A percentile compares a stretch with the other conserved stretches of the same genome.
phyloP scores from a whole-genome alignment of 1,140 invertebrate genomes.

The Aricia agestis region DNA sequence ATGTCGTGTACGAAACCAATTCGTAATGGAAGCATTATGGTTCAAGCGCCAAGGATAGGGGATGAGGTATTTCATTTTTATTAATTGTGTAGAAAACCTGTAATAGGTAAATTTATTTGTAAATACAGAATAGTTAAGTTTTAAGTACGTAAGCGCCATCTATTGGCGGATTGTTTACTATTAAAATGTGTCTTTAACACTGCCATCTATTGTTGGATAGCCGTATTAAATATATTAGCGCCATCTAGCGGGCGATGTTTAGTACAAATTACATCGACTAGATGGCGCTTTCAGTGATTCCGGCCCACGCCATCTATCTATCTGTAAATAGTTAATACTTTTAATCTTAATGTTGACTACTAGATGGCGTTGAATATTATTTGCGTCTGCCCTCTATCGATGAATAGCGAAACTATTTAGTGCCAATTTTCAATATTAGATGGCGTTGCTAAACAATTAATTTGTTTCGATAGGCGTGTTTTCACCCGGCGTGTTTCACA shows the following conservation, averaged over 20 bases:
- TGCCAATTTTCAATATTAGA: constrained; percentile 17
- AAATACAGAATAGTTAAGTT: too few species aligned
- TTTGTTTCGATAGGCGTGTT: constrained; percentile 74
- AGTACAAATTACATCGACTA: not conserved
- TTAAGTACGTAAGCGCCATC: too few species aligned
- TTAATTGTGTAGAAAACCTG: too few species aligned
- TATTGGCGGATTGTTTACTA: constrained; percentile 2
- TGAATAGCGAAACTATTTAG: not conserved
- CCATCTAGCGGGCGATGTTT: not conserved
- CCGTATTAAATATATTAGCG: not conserved
- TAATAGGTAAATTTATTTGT: too few species aligned
- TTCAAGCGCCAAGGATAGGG: constrained; percentile 74
- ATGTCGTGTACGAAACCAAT: constrained; percentile 75
- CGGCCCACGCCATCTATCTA: not conserved
- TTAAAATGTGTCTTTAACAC: not conserved
- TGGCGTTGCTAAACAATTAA: constrained; percentile 12
- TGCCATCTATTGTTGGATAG: not conserved
- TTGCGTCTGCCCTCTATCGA: not conserved
- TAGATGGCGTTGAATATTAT: not conserved
- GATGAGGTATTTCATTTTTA: constrained; percentile 58
- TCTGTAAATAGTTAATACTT: not conserved
- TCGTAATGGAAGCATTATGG: constrained; percentile 70
- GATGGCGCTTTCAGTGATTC: not conserved
- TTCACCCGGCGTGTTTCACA: constrained; percentile 93
- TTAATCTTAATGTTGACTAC: not conserved